phyloP scores from a whole-genome alignment of 2,888 invertebrate genomes.

The Spatulosminthurus flaviceps region DNA sequence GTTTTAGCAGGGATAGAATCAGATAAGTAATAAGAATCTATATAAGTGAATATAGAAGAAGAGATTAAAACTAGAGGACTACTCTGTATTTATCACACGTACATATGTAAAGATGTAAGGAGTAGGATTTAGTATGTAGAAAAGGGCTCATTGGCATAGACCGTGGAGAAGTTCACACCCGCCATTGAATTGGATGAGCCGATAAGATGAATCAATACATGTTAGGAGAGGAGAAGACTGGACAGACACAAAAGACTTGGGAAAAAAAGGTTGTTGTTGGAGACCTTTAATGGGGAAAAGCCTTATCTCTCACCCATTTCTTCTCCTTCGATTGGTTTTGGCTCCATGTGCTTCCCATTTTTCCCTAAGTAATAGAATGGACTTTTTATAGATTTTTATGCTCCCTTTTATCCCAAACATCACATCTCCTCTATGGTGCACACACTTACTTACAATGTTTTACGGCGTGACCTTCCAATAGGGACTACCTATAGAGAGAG shows the following conservation, averaged over 20 bases:
- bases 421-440: too few species aligned
- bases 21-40: too few species aligned
- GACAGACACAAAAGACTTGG: not conserved
- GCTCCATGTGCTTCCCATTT: slow-evolving; percentile 18
- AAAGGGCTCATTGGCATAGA: not conserved
- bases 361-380: slow-evolving; percentile 11
- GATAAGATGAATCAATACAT: slow-evolving; percentile 44
- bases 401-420: slow-evolving; percentile 1
- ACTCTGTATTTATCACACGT: too few species aligned
- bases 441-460: too few species aligned
- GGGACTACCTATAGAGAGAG: too few species aligned
- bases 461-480: too few species aligned
- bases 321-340: slow-evolving; percentile 16
- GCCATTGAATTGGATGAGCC: slow-evolving; percentile 45
- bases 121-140: not conserved
- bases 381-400: slow-evolving; percentile 18
- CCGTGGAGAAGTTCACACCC: slow-evolving; percentile 39
- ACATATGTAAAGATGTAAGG: too few species aligned
- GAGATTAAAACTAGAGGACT: too few species aligned
- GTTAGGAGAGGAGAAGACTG: not conserved
- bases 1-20: too few species aligned
- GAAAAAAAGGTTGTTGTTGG: slow-evolving; percentile 26
- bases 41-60: too few species aligned
- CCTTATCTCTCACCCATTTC: slow-evolving; percentile 23
- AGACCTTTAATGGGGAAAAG: slow-evolving; percentile 35